phyloP scores from a whole-genome alignment of 2,888 invertebrate genomes.

The Melinaea marsaeus region DNA sequence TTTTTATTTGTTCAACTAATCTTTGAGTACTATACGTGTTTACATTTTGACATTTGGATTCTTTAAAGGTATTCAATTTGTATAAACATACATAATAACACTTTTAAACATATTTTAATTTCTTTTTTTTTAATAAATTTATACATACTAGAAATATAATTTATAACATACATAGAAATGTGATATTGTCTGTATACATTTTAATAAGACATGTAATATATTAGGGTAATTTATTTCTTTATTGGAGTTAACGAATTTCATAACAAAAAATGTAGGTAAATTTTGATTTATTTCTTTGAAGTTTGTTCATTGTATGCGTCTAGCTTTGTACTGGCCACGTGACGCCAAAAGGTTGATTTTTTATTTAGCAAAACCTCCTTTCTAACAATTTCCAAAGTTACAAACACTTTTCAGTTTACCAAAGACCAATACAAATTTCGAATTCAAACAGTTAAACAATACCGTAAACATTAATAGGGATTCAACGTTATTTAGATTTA shows the following conservation, averaged over 20 bases:
- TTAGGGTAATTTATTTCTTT: too few species aligned
- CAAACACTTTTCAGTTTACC: neutral
- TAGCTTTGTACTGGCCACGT: neutral
- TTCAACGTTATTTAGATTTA: conserved; percentile 24
- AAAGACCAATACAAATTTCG: conserved; percentile 1
- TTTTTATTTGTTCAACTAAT: too few species aligned
- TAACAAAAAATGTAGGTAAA: conserved; percentile 6
- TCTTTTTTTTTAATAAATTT: too few species aligned
- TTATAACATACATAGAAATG: too few species aligned
- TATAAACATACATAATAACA: too few species aligned
- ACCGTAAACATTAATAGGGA: conserved; percentile 12
- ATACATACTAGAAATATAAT: too few species aligned
- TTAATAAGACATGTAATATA: too few species aligned
- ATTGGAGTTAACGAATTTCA: conserved; percentile 13
- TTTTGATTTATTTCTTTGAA: neutral
- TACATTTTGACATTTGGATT: too few species aligned
- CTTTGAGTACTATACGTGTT: too few species aligned
- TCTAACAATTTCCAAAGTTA: neutral
- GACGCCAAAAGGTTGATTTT: neutral
- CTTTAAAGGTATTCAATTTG: too few species aligned
- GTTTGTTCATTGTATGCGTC: neutral
- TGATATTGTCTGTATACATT: too few species aligned
- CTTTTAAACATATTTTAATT: too few species aligned
- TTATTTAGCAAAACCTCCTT: neutral
- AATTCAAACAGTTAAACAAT: conserved; percentile 3